Evolutionary conservation across 1,140 invertebrate genomes (phyloP).

Genomic region (Ylistrum balloti): DNA sequence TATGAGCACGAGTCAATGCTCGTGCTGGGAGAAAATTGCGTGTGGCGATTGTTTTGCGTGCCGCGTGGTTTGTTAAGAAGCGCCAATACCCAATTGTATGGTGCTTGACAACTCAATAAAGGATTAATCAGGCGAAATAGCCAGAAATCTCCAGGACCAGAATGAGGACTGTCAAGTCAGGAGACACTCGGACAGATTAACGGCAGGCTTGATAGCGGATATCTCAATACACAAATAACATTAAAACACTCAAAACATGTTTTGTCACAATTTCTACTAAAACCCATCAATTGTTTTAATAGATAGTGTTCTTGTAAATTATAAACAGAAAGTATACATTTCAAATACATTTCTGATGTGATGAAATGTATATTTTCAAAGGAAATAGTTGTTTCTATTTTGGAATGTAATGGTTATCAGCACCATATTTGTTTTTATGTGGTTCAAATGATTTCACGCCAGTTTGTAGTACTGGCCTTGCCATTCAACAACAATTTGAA

Average conservation of each 20-base stretch:
- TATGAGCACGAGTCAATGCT: not conserved
- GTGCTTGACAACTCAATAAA: conserved; percentile 38
- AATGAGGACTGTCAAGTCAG: conserved; percentile 38
- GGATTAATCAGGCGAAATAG: conserved; percentile 38
- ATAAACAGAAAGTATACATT: not conserved
- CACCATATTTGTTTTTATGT: not conserved
- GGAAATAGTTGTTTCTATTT: not conserved
- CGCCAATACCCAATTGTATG: conserved; percentile 37
- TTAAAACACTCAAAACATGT: not conserved
- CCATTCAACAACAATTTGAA: conserved; percentile 1
- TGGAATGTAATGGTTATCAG: not conserved
- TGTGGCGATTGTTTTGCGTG: conserved; percentile 19
- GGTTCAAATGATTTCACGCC: conserved; percentile 5
- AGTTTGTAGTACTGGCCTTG: not conserved
- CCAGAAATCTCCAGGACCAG: conserved; percentile 31
- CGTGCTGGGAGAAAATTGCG: conserved; percentile 24
- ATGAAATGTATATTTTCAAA: not conserved
- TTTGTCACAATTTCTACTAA: not conserved
- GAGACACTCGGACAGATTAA: conserved; percentile 14
- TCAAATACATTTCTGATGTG: not conserved
- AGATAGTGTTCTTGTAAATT: not conserved
- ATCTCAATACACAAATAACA: conserved; percentile 12
- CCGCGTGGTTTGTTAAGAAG: conserved; percentile 37
- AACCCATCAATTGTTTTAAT: not conserved
- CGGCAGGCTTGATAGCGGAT: not conserved